Conservation (phyloP, 2,113 vertebrate genomes). For the Myotis lucifugus region DNA sequence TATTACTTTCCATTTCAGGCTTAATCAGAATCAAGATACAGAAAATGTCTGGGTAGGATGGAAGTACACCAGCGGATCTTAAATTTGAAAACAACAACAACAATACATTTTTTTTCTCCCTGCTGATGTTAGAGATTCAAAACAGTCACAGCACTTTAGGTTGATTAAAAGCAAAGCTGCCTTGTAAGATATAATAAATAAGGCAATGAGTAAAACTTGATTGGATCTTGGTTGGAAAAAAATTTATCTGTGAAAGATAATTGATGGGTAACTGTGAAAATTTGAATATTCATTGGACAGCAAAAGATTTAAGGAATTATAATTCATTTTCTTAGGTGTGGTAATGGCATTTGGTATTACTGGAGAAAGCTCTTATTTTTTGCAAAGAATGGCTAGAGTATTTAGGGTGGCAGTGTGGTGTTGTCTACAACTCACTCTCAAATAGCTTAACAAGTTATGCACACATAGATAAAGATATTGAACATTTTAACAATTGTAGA, state of each 20-base stretch:
- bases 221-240: not conserved
- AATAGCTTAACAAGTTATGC: not conserved
- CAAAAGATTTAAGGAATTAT: not conserved
- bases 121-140: not conserved
- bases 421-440: not conserved
- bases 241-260: not conserved
- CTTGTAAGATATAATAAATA: not conserved
- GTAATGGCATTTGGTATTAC: not conserved
- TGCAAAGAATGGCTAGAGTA: not conserved
- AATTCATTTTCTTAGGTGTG: constrained; percentile 5
- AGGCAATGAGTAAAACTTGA: not conserved
- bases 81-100: constrained; percentile 7
- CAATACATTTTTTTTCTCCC: not conserved
- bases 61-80: not conserved
- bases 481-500: not conserved
- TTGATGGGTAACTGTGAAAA: not conserved
- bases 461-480: not conserved
- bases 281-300: not conserved
- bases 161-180: constrained; percentile 22
- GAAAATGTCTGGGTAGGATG: not conserved
- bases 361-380: constrained; percentile 8
- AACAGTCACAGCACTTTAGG: not conserved
- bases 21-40: constrained; percentile 23
- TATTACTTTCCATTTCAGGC: not conserved
- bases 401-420: not conserved